These are phyloP conservation scores for Phrynocephalus versicolor DNA, from an alignment of 2,113 vertebrate species.

Conservation along the genomic window DNA sequence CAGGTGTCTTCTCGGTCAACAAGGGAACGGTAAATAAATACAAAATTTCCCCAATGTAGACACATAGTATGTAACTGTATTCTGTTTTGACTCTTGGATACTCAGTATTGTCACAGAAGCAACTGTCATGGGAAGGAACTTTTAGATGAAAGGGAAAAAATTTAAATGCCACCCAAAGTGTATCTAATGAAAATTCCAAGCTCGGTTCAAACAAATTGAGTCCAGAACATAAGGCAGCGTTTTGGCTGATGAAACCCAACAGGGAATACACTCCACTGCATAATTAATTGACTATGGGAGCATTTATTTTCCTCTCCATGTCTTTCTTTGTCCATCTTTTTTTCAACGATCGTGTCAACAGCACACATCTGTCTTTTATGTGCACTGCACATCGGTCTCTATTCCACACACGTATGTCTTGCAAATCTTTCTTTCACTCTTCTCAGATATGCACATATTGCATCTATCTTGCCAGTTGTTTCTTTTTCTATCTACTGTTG, in stretches of 20 bases:
- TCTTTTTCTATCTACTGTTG: background rate
- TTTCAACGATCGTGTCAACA: background rate
- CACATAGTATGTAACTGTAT: background rate
- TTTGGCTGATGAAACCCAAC: background rate
- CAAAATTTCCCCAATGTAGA: background rate
- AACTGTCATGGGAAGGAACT: background rate
- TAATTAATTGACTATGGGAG: background rate
- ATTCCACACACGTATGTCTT: background rate
- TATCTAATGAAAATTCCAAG: conserved; percentile 15
- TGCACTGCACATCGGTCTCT: background rate
- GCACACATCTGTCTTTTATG: background rate
- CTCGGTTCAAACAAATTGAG: background rate
- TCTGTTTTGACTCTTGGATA: background rate
- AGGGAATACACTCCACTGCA: background rate
- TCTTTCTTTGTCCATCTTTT: too few species aligned
- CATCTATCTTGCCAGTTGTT: background rate
- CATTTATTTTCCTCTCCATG: background rate
- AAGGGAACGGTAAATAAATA: background rate
- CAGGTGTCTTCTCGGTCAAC: background rate
- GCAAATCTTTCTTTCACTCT: background rate
- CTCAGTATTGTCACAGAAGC: background rate
- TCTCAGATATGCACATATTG: background rate
- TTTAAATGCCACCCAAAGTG: conserved; percentile 2
- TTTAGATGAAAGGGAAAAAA: conserved; percentile 1
- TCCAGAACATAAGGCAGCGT: background rate